Base-by-base conservation (phyloP, 2,113 vertebrate genomes). In the Boulengeromyrus knoepffleri region DNA sequence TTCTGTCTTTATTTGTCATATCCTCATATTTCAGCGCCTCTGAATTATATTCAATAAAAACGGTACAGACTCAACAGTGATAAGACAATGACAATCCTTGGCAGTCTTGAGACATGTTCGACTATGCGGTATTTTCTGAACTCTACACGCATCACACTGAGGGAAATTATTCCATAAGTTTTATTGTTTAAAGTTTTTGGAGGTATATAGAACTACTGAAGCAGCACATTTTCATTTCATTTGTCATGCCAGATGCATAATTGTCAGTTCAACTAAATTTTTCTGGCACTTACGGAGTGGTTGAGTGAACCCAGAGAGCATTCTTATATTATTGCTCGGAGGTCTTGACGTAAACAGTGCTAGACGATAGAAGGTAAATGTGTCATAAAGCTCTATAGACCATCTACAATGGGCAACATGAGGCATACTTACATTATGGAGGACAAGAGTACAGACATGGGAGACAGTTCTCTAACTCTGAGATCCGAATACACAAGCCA, bases 1-100 rank as follows among this genome's bases (percentile, higher is more conserved):
- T 52, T 56, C 24, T 88, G 56, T 91, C 66, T 90, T 90, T 84
- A 90, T 87, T 52, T 87, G 83, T 47, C 13, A 5, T 83, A 77
- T 88, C 89, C 45, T 45, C 80, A 15, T n/a, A 47, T 92, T 87
- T 85, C 87, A 36, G 74, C 62, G 46, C 49, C n/a, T 36, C n/a
- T 47, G 49, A 77, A 80, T 19, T 27, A 90, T 80, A 36, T 19
- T 80, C 5, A 42, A 80, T 88, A 31, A 39, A 39, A 42, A 80
- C 2, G 6, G 74, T 19, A 17, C 13, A 36, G 70, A 0, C 36
- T 36, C 10, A 39, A 13, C 70, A 74, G 36, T 89, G 66, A 85
- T 77, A 89, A 58, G 84, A n/a, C 1, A 49, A 13, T 47, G 45
- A 27, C 31, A 39, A 19, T 42, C 15, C 17, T 86, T 50, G 83